Conservation (phyloP, 2,888 invertebrate species). For the Smittia aterrima region DNA sequence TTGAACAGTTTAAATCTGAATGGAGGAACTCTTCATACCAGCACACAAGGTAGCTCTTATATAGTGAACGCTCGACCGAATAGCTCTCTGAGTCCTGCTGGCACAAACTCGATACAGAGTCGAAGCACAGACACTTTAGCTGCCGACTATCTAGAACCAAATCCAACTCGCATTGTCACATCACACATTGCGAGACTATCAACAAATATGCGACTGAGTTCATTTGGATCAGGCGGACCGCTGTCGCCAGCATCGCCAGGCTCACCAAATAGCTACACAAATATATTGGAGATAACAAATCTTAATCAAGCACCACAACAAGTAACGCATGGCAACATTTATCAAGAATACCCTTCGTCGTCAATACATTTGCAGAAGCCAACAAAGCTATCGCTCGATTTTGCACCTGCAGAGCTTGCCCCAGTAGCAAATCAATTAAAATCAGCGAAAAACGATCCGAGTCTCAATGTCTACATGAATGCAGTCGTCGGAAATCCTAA, state of each 20-base stretch:
- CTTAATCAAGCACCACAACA: constrained; percentile 55
- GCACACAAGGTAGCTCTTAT: constrained; percentile 37
- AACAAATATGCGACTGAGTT: constrained; percentile 45
- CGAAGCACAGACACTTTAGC: constrained; percentile 43
- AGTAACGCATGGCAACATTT: constrained; percentile 57
- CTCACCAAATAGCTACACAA: constrained; percentile 58
- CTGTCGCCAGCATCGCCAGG: constrained; percentile 53
- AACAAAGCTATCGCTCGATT: constrained; percentile 47
- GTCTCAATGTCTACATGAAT: constrained; percentile 32
- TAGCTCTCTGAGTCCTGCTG: constrained; percentile 43
- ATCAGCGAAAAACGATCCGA: constrained; percentile 12
- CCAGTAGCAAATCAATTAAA: constrained; percentile 44
- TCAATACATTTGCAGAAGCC: not conserved
- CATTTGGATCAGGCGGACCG: constrained; percentile 47
- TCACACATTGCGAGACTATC: constrained; percentile 43
- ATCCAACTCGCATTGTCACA: constrained; percentile 43
- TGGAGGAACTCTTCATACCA: not conserved
- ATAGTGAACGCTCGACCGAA: constrained; percentile 38
- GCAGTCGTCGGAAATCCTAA: not conserved
- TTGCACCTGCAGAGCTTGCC: constrained; percentile 52
- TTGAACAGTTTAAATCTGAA: constrained; percentile 34
- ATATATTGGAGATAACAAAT: constrained; percentile 59
- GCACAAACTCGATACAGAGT: constrained; percentile 43
- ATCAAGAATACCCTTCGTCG: constrained; percentile 59
- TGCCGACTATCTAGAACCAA: constrained; percentile 49